A percentile compares a stretch with the other conserved stretches of the same genome.
These are phyloP conservation scores for Linurgus olivaceus DNA, from an alignment of 2,797 vertebrate species.

Conservation along the genomic window DNA sequence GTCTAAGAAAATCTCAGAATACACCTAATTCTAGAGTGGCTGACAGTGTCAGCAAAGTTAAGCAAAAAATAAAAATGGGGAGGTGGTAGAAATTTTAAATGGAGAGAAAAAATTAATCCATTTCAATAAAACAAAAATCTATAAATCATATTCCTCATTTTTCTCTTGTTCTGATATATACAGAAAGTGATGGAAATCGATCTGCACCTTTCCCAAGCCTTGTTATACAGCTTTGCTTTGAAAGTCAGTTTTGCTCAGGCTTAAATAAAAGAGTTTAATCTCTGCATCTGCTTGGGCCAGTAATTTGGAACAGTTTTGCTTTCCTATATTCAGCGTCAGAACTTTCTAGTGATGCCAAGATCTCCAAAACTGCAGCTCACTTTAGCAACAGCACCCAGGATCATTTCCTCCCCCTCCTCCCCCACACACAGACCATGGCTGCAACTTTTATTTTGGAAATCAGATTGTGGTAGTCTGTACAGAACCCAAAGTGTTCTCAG, in stretches of 20 bases:
- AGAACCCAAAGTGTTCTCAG: neutral
- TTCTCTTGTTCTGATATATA: neutral
- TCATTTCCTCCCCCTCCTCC: neutral
- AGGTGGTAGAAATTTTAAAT: neutral
- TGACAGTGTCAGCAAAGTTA: neutral
- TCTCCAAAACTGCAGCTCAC: neutral
- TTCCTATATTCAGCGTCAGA: neutral
- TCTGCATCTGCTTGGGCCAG: neutral
- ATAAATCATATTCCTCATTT: neutral
- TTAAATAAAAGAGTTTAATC: neutral
- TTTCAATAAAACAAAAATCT: neutral
- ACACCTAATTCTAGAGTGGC: neutral
- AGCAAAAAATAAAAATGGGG: neutral
- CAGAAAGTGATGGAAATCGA: neutral
- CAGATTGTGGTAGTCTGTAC: neutral
- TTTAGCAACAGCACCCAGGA: neutral
- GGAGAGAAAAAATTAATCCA: neutral
- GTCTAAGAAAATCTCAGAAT: neutral
- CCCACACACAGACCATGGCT: neutral
- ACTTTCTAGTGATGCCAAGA: neutral
- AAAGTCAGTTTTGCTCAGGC: neutral
- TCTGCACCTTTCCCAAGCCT: neutral
- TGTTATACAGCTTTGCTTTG: neutral
- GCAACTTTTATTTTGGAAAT: neutral
- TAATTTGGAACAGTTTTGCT: neutral